These are phyloP conservation scores for Puma concolor DNA, from an alignment of 2,113 vertebrate species.

Conservation along the genomic window DNA sequence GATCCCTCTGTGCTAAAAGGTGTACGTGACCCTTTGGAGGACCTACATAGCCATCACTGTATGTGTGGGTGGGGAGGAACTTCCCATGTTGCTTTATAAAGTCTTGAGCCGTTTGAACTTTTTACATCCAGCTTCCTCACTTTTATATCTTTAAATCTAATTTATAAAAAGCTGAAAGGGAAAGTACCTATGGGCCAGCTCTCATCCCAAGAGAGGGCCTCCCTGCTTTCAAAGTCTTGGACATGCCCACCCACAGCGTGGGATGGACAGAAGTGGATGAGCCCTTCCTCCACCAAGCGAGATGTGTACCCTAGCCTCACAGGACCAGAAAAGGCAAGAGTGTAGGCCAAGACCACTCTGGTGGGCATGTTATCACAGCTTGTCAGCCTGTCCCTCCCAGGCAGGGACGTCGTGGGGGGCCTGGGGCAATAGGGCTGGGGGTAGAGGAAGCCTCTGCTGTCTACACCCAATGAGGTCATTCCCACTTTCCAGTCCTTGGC, in stretches of 20 bases:
- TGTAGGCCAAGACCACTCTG: neutral
- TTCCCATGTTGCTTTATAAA: neutral
- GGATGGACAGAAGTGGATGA: neutral
- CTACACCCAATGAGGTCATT: neutral
- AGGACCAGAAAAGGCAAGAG: neutral
- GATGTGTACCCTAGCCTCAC: neutral
- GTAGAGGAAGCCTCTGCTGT: neutral
- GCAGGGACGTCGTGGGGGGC: neutral
- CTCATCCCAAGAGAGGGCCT: neutral
- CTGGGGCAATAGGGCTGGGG: neutral
- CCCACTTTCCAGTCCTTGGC: slow-evolving; percentile 31
- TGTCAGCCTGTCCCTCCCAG: neutral
- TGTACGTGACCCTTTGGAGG: neutral
- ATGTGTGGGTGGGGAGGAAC: neutral
- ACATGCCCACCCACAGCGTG: neutral
- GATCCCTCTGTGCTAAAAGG: neutral
- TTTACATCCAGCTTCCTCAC: neutral
- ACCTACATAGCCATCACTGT: neutral
- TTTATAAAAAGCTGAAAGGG: neutral
- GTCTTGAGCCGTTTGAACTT: neutral
- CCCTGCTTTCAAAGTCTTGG: neutral
- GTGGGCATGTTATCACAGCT: neutral
- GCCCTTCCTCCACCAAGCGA: neutral
- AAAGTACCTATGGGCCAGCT: neutral
- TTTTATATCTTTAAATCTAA: neutral